Base-by-base conservation (phyloP, 2,113 vertebrate species). In the Platichthys flesus region DNA sequence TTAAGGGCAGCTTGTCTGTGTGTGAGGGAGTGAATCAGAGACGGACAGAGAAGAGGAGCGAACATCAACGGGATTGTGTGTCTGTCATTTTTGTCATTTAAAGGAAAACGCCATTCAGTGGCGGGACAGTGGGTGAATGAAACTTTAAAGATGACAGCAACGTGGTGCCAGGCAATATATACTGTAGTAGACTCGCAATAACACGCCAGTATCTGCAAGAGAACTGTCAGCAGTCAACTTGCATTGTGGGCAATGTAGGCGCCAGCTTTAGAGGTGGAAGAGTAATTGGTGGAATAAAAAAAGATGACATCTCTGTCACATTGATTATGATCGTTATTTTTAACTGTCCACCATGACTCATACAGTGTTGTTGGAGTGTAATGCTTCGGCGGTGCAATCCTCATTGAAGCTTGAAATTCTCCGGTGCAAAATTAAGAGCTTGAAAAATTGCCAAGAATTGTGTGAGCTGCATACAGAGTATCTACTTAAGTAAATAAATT, bases 21-120 rank as follows among this genome's bases (percentile, higher is more conserved):
- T 72, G 70, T 81, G 64, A 65, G 77, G 10, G 69, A 42, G 58
- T 51, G 76, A 69, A 72, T 76, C 60, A 76, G 58, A 77, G 62
- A 70, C 58, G 69, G 65, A 56, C 14, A 74, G 31, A 72, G 62
- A 60, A 42, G 60, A 85, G 79, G 67, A 79, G 65, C 57, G 47
- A 56, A 64, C 71, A 77, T 83, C 70, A 81, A 42, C 72, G 84
- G 59, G 64, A 76, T 61, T 80, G 31, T 60, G 40, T 9, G 51
- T 26, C 24, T 71, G 76, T 67, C 26, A 60, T 63, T 74, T 62
- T 69, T 60, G 71, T 74, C 62, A 72, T 56, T 74, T 73, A 28
- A 79, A 77, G 67, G 54, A 26, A 85, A 81, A 79, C 74, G 77
- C 28, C 60, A 80, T 80, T 62, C 77, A 54, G 76, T 58, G 70